Conservation (phyloP, 2,797 vertebrate genomes). For the Pseudochirops cupreus region DNA sequence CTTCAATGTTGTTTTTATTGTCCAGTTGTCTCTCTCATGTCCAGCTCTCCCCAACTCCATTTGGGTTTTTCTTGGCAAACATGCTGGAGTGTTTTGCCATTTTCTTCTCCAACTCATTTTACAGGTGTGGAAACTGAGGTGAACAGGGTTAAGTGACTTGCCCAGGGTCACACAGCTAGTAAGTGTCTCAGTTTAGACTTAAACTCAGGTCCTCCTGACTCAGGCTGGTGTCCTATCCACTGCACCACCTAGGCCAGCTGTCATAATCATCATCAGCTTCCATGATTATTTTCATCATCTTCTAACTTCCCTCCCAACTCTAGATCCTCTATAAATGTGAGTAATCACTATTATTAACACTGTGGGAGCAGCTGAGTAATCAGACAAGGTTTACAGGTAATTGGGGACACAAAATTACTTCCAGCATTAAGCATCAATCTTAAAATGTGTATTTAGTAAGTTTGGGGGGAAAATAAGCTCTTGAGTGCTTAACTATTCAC, state of each 20-base stretch:
- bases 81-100: background rate
- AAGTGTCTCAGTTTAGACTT: background rate
- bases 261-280: background rate
- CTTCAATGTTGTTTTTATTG: background rate
- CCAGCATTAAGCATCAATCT: background rate
- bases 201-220: background rate
- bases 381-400: background rate
- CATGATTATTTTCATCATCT: background rate
- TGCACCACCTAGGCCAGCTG: background rate
- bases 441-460: background rate
- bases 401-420: background rate
- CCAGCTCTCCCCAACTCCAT: background rate
- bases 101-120: background rate
- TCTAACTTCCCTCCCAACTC: background rate
- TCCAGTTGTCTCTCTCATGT: background rate
- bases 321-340: background rate
- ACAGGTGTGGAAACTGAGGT: background rate
- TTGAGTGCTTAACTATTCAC: background rate
- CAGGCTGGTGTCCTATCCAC: background rate
- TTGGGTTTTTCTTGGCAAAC: too few species aligned
- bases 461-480: background rate
- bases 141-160: background rate
- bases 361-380: background rate
- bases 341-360: background rate
- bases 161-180: background rate